A percentile compares a stretch with the other conserved stretches of the same genome.
Evolutionary conservation across 1,140 invertebrate genomes (phyloP).

Genomic region (Choristoneura fumiferana): DNA sequence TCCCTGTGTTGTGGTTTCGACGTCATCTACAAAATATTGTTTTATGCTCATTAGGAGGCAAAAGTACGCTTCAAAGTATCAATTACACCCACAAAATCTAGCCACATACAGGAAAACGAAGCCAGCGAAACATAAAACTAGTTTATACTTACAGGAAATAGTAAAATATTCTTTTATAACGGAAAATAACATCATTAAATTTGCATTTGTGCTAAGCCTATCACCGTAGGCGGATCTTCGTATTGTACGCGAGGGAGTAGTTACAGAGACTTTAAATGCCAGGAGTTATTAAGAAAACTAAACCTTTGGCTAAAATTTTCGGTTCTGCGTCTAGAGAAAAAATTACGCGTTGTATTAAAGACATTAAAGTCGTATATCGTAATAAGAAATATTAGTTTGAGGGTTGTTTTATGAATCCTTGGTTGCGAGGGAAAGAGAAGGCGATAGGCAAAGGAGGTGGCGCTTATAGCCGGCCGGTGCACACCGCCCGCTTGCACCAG

Average conservation of each 20-base stretch:
- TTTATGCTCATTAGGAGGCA: slow-evolving; percentile 4
- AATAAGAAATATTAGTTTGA: slow-evolving; percentile 41
- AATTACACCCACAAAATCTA: background rate
- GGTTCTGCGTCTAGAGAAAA: background rate
- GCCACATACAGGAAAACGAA: background rate
- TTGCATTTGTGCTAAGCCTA: slow-evolving; percentile 10
- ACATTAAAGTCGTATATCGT: slow-evolving; percentile 33
- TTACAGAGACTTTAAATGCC: background rate
- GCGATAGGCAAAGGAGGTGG: slow-evolving; percentile 56
- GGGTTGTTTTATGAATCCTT: slow-evolving; percentile 44
- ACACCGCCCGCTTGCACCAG: slow-evolving; percentile 55
- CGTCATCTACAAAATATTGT: slow-evolving; percentile 33
- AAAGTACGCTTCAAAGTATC: background rate
- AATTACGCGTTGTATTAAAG: background rate
- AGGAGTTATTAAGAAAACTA: slow-evolving; percentile 4
- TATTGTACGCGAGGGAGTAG: slow-evolving; percentile 10
- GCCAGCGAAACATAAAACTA: background rate
- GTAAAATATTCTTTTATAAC: background rate
- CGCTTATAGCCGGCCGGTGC: slow-evolving; percentile 36
- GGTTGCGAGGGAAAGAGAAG: slow-evolving; percentile 48
- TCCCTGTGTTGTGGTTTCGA: slow-evolving; percentile 35
- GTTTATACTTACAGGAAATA: background rate
- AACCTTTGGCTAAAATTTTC: background rate
- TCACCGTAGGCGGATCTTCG: slow-evolving; percentile 1
- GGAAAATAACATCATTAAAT: background rate